Base-by-base conservation (phyloP, 1,140 invertebrate species). In the Archivesica marissinica region DNA sequence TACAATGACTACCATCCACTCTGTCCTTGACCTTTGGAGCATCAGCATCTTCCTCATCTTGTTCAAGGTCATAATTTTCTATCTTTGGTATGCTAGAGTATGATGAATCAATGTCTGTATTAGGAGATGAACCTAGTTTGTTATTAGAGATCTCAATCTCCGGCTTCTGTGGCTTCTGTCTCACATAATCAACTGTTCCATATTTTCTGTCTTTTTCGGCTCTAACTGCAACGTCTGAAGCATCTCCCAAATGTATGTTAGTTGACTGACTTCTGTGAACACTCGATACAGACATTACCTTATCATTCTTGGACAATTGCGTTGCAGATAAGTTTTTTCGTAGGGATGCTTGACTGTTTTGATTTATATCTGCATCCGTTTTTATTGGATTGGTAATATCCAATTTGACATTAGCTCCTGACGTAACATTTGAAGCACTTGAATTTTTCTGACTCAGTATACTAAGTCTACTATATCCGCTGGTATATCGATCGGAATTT, bases 21-120 rank as follows among this genome's bases (percentile, higher is more conserved):
- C 0, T 75, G 41, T 54, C 47, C 25, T 52, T 52, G 28, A 52
- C 72, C 7, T n/a, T 23, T 15, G 39, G 25, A 13, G 59, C 28
- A 15, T 13, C 15, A 35, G 38, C 76, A 78, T 78, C 76, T 11
- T 78, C 76, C 38, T 78, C 76, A 59, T 61, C 39, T 23, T 78
- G 52, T 44, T 78, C 76, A 47, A 78, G 76, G 38, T 78, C 76
- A 78, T 56, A 75, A n/a, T 75, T 75, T 54, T 20, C 72, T 54
- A 20, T 33, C 28, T 33, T 47, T 66, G 61, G 20, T 47, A 11
- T 47, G 9, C 20, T 20, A 47, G 20, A 11, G n/a, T n/a, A n/a
- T n/a, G n/a, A n/a, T n/a, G n/a, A n/a, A n/a, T n/a, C n/a, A n/a
- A n/a, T n/a, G n/a, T n/a, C n/a, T n/a, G n/a, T n/a, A n/a, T n/a